phyloP scores from a whole-genome alignment of 1,140 invertebrate species.

The Meloidogyne exigua region DNA sequence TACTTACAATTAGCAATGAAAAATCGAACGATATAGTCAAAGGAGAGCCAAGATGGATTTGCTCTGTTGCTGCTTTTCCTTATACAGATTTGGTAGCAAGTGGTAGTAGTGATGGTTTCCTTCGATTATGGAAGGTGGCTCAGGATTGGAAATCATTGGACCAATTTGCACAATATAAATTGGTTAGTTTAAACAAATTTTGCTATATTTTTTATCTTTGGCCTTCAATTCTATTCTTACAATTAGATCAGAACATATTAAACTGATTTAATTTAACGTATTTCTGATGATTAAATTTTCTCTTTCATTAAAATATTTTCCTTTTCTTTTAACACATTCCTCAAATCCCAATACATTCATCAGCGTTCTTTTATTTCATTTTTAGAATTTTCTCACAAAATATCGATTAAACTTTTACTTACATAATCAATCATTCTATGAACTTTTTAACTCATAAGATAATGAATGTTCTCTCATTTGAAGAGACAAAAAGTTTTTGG shows the following conservation, averaged over 20 bases:
- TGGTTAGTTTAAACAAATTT: conserved; percentile 32
- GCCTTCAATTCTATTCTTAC: background rate
- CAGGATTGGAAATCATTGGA: conserved; percentile 42
- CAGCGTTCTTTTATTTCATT: background rate
- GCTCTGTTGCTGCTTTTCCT: conserved; percentile 36
- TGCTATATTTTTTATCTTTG: background rate
- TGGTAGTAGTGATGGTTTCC: conserved; percentile 35
- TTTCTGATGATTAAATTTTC: no score
- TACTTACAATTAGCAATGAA: background rate
- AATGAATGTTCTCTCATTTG: background rate
- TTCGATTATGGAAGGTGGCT: conserved; percentile 39
- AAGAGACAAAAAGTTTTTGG: no score
- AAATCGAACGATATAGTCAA: background rate
- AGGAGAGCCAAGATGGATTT: conserved; percentile 35
- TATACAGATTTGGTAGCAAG: conserved; percentile 44
- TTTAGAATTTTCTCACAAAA: background rate
- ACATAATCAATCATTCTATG: background rate
- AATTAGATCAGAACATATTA: background rate
- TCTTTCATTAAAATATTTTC: background rate
- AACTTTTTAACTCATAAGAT: background rate
- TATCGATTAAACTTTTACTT: background rate
- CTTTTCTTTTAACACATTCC: background rate
- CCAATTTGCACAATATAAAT: conserved; percentile 21
- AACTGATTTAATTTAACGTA: no score
- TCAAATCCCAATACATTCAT: background rate